Conservation (phyloP, 1,140 invertebrate species). For the Drosophila nigromelanica region DNA sequence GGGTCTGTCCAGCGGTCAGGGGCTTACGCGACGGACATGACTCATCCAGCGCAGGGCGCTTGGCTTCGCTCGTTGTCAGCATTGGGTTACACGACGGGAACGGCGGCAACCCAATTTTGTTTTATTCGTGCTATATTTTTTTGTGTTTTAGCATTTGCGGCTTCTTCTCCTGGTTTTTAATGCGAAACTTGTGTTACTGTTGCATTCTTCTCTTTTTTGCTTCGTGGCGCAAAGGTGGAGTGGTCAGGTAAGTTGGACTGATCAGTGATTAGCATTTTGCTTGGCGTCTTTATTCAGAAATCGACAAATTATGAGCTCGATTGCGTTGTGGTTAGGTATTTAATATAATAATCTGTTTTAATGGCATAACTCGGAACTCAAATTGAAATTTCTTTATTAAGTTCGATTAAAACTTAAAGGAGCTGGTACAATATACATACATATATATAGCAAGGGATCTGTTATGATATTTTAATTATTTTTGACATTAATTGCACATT, state of each 20-base stretch:
- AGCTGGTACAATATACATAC: neutral
- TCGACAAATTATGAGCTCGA: conserved; percentile 60
- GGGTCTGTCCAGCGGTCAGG: conserved; percentile 13
- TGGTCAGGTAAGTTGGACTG: neutral
- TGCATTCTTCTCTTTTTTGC: conserved; percentile 40
- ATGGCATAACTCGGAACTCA: neutral
- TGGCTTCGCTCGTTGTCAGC: conserved; percentile 38
- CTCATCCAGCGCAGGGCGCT: conserved; percentile 34
- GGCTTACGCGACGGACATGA: conserved; percentile 26
- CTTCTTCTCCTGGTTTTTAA: conserved; percentile 50
- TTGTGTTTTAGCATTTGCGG: conserved; percentile 21
- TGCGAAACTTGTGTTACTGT: conserved; percentile 66
- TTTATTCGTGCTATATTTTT: conserved; percentile 4
- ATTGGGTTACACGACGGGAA: conserved; percentile 22
- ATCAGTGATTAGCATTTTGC: conserved; percentile 28
- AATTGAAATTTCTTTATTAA: conserved; percentile 64
- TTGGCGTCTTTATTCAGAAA: conserved; percentile 53
- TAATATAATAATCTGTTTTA: conserved; percentile 31
- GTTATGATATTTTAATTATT: neutral
- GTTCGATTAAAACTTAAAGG: neutral
- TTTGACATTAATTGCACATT: neutral
- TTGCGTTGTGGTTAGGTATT: conserved; percentile 37
- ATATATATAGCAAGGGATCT: neutral
- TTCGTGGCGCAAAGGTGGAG: neutral
- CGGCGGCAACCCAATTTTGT: conserved; percentile 47